phyloP scores from a whole-genome alignment of 2,797 vertebrate genomes.

The Ctenopoma multispine region DNA sequence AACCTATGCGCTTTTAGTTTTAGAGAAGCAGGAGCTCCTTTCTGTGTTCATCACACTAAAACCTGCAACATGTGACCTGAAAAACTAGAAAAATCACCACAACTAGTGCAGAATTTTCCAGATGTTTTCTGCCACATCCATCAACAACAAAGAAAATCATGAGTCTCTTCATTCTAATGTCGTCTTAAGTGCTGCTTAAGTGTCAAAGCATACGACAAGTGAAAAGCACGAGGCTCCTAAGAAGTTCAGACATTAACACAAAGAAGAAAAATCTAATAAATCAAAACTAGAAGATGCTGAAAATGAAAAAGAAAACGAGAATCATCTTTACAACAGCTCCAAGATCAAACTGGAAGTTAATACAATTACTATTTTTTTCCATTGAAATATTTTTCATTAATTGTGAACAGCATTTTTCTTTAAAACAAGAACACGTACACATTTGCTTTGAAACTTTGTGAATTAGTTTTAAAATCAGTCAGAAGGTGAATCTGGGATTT shows the following conservation, averaged over 20 bases:
- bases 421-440: conserved; percentile 51
- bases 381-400: conserved; percentile 33
- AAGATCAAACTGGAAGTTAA: conserved; percentile 20
- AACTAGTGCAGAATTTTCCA: not conserved
- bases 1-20: conserved; percentile 31
- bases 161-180: conserved; percentile 15
- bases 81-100: not conserved
- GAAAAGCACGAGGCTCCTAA: conserved; percentile 22
- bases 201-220: not conserved
- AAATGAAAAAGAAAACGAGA: conserved; percentile 14
- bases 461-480: conserved; percentile 51
- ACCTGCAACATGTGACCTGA: not conserved
- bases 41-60: conserved; percentile 12
- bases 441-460: conserved; percentile 41
- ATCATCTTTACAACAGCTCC: conserved; percentile 23
- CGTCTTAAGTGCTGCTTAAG: conserved; percentile 9
- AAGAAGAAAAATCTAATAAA: conserved; percentile 22
- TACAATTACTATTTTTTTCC: conserved; percentile 1
- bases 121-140: not conserved
- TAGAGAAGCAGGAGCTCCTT: conserved; percentile 29
- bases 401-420: conserved; percentile 35
- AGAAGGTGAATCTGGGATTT: conserved; percentile 22
- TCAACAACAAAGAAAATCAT: not conserved
- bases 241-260: conserved; percentile 16
- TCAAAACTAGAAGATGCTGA: not conserved